phyloP scores from a whole-genome alignment of 2,113 vertebrate species.

The Panurus biarmicus region DNA sequence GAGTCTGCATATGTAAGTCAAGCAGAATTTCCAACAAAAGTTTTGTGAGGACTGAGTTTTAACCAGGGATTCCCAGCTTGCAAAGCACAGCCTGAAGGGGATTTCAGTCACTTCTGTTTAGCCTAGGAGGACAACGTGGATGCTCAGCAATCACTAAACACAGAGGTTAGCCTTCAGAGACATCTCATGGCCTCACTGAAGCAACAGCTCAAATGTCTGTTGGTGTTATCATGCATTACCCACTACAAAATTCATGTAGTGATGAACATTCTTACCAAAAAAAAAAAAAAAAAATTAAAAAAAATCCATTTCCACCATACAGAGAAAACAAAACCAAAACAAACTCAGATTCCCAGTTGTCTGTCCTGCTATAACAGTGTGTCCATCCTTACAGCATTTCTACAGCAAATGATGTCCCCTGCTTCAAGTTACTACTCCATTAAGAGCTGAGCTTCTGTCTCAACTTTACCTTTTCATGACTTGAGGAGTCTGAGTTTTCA shows the following conservation, averaged over 20 bases:
- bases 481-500: slow-evolving; percentile 34
- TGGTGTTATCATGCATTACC: rapidly evolving
- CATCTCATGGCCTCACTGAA: not conserved
- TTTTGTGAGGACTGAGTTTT: not conserved
- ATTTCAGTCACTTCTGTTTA: not conserved
- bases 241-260: not conserved
- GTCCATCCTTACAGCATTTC: not conserved
- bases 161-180: not conserved
- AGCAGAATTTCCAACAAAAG: not conserved
- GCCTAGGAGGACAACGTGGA: not conserved
- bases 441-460: not conserved
- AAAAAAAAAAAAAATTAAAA: not conserved
- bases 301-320: not conserved
- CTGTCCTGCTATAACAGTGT: rapidly evolving
- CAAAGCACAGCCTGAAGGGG: rapidly evolving
- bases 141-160: not conserved
- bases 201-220: not conserved
- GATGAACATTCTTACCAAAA: not conserved
- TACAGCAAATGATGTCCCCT: not conserved
- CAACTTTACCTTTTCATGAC: slow-evolving; percentile 39
- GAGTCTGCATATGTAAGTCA: not conserved
- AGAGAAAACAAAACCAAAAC: not conserved
- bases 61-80: not conserved
- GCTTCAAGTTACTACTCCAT: not conserved
- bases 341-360: not conserved